Evolutionary conservation across 1,140 invertebrate species (phyloP).

Genomic region (Macrosteles quadrilineatus): DNA sequence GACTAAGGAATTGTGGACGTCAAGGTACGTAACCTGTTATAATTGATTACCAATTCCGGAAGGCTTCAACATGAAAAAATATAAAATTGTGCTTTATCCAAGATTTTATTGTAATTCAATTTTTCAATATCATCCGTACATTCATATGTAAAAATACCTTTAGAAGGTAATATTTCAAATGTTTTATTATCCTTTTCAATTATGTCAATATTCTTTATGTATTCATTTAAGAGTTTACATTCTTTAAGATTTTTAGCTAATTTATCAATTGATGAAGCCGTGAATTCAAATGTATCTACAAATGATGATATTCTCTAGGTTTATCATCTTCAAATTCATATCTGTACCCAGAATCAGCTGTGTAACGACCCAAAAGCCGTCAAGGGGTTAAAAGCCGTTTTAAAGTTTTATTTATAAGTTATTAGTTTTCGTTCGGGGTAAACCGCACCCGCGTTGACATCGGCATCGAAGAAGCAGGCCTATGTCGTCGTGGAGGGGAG

Average conservation of each 20-base stretch:
- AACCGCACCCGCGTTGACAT: no score
- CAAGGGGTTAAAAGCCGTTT: no score
- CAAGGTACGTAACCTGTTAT: no score
- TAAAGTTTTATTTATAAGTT: no score
- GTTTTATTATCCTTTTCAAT: not conserved
- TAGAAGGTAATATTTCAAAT: not conserved
- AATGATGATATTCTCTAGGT: constrained; percentile 3
- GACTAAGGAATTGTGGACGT: no score
- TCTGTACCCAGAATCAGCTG: not conserved
- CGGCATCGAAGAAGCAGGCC: no score
- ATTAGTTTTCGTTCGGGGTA: no score
- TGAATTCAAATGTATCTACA: constrained; percentile 9
- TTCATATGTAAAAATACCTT: not conserved
- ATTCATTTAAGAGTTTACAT: not conserved
- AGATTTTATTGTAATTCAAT: not conserved
- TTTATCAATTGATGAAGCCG: not conserved
- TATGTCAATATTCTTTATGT: not conserved
- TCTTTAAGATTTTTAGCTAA: constrained; percentile 7
- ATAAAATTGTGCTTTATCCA: no score
- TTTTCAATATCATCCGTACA: not conserved
- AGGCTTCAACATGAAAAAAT: no score
- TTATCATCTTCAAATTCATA: constrained; percentile 14
- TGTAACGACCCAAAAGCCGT: no score
- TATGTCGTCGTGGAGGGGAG: no score
- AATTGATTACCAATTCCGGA: no score